Conservation (phyloP, 2,888 invertebrate species). For the Himalopsyche japonica region DNA sequence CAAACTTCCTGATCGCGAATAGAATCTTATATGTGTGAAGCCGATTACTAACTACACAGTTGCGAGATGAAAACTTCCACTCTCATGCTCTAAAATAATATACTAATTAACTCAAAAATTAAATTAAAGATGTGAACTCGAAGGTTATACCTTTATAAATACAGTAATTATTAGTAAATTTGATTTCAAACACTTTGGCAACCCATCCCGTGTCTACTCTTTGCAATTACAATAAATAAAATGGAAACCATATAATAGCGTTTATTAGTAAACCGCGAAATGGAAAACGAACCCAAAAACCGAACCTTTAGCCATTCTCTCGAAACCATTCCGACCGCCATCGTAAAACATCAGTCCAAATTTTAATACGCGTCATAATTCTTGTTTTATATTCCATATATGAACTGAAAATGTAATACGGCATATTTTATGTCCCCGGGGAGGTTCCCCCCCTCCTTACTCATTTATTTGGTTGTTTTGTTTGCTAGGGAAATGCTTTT, state of each 20-base stretch:
- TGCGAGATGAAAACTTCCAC: no score
- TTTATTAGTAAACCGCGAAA: not conserved
- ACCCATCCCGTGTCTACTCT: not conserved
- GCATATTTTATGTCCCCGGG: slow-evolving; percentile 14
- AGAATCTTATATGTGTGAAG: no score
- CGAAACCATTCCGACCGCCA: not conserved
- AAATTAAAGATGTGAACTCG: no score
- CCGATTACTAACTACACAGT: no score
- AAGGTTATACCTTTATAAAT: no score
- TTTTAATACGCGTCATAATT: slow-evolving; percentile 28
- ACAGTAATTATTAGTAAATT: no score
- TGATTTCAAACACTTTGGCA: no score
- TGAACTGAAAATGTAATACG: slow-evolving; percentile 18
- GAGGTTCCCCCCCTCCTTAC: not conserved
- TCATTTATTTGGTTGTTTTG: not conserved
- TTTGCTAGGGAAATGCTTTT: not conserved
- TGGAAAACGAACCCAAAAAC: not conserved
- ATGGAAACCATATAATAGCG: not conserved
- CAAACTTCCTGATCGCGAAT: no score
- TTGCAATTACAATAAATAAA: not conserved
- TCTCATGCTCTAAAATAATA: no score
- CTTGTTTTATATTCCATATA: slow-evolving; percentile 31
- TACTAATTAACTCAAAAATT: no score
- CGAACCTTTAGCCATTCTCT: not conserved
- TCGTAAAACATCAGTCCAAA: slow-evolving; percentile 11